Evolutionary conservation across 1,140 invertebrate genomes (phyloP).

Genomic region (Chironomus striatipennis): DNA sequence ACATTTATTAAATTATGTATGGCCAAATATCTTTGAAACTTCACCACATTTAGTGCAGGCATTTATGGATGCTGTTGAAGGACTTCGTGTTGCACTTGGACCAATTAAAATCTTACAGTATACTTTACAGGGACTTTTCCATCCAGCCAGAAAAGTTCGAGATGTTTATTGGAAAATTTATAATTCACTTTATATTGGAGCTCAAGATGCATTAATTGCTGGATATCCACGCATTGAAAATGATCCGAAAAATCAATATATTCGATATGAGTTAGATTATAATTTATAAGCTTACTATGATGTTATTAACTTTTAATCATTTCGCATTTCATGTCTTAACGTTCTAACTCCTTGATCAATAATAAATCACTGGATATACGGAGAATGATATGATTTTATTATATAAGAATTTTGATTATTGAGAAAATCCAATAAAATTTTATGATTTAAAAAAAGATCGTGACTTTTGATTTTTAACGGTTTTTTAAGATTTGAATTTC

Average conservation of each 20-base stretch:
- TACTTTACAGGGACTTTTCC: conserved; percentile 92
- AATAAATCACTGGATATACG: too few relatives aligned
- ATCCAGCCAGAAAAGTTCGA: conserved; percentile 96
- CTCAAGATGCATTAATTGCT: conserved; percentile 95
- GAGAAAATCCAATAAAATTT: too few relatives aligned
- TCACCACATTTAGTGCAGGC: conserved; percentile 99
- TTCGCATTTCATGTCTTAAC: too few relatives aligned
- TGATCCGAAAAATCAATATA: conserved; percentile 91
- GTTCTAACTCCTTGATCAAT: too few relatives aligned
- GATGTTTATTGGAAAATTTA: conserved; percentile 99
- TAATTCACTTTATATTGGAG: conserved; percentile 98
- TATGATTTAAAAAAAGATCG: too few relatives aligned
- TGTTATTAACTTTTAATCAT: neutral
- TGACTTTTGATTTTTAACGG: too few relatives aligned
- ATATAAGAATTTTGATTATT: too few relatives aligned
- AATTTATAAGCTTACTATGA: conserved; percentile 57
- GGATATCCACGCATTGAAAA: conserved; percentile 93
- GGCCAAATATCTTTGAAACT: conserved; percentile 99
- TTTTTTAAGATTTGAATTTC: too few relatives aligned
- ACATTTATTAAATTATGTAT: conserved; percentile 96
- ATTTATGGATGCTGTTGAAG: conserved; percentile 98
- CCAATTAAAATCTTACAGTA: conserved; percentile 96
- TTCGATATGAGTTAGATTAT: conserved; percentile 95
- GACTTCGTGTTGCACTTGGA: conserved; percentile 89
- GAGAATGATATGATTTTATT: too few relatives aligned